Evolutionary conservation across 2,797 vertebrate species (phyloP).

Genomic region (Anabas testudineus): DNA sequence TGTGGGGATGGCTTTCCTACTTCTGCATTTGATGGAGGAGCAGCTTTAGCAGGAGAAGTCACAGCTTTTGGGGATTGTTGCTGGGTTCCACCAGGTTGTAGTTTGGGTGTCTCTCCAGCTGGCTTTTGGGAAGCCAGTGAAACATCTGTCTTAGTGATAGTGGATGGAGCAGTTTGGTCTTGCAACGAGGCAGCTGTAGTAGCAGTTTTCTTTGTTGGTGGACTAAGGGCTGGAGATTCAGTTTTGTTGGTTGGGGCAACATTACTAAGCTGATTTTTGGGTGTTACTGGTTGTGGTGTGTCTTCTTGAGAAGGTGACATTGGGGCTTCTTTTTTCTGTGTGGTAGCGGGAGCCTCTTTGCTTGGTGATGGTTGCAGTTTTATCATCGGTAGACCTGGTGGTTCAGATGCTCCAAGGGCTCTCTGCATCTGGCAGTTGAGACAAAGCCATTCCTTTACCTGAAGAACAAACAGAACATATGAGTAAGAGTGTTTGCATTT

Average conservation of each 20-base stretch:
- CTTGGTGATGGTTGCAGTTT: conserved; percentile 78
- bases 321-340: conserved; percentile 43
- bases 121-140: conserved; percentile 46
- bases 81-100: conserved; percentile 35
- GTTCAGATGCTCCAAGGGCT: conserved; percentile 88
- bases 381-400: conserved; percentile 80
- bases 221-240: conserved; percentile 10
- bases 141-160: conserved; percentile 47
- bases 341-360: conserved; percentile 65
- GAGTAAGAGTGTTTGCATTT: conserved; percentile 10
- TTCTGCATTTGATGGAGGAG: conserved; percentile 12
- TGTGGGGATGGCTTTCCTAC: conserved; percentile 44
- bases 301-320: conserved; percentile 45
- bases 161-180: conserved; percentile 47
- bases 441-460: conserved; percentile 95
- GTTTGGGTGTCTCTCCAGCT: conserved; percentile 34
- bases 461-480: conserved; percentile 56
- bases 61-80: conserved; percentile 61
- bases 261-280: conserved; percentile 27
- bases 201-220: conserved; percentile 45
- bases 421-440: conserved; percentile 97
- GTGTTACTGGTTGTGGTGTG: conserved; percentile 20
- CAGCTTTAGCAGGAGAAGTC: conserved; percentile 24
- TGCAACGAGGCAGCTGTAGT: conserved; percentile 41
- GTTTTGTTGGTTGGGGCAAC: conserved; percentile 44